Evolutionary conservation across 1,140 invertebrate genomes (phyloP), one percentile per base, ranked within the genome.

Genomic region (Maconellicoccus hirsutus): DNA sequence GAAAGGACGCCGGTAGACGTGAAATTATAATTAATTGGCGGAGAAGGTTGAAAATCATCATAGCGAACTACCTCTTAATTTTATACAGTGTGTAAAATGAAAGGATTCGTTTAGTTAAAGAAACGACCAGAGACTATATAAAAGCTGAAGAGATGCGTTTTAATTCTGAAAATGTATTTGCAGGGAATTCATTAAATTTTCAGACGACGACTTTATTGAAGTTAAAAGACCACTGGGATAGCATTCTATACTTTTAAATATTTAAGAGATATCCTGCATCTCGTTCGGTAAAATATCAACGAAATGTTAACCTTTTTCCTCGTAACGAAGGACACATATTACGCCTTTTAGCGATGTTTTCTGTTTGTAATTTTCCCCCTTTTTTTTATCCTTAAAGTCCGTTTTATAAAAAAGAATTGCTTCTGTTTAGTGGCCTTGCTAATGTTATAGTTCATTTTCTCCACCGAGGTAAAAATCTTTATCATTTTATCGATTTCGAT

Each of bases 241-340:
- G 42, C 6, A 52, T 14, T 8, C 42, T 52, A 52, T 19, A 52
- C 42, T 52, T 52, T 52, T 52, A 52, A 52, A 52, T 52, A 52
- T 52, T 52, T 52, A 52, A 52, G 42, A 52, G 42, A 52, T 52
- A 16, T 16, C 12, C 42, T 52, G 42, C 42, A 52, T 52, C 42
- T 16, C 42, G 6, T 52, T 52, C 42, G 42, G 42, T 19, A 19
- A 52, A 52, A 16, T 52, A 52, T 52, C n/a, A 52, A 52, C 42
- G 42, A 52, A 52, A 52, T 52, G 42, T 52, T 52, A 52, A 52
- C 42, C 42, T 52, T 52, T 52, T 52, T 52, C 42, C 42, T 52
- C 42, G 42, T 52, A 52, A 52, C 42, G 42, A 52, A 52, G 42
- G 42, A 52, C 42, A 52, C 42, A 52, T 52, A 52, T 52, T 52